These are phyloP conservation scores for Chelonoidis abingdonii DNA, from an alignment of 2,113 vertebrate genomes.

Conservation along the genomic window DNA sequence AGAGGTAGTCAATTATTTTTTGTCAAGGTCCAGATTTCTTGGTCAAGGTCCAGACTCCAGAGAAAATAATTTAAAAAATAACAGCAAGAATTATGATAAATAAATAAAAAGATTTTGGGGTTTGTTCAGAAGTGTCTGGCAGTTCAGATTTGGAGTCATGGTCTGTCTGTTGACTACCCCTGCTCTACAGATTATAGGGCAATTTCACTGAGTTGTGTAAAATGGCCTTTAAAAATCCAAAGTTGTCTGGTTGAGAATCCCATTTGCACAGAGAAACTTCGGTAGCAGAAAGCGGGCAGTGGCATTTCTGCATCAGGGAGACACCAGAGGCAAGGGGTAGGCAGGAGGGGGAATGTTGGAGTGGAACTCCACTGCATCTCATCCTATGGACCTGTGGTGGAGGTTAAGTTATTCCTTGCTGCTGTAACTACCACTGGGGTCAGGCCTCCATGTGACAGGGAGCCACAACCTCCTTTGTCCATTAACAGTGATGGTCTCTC, in stretches of 20 bases:
- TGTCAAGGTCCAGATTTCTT: not conserved
- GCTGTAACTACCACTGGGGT: not conserved
- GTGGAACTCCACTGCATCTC: not conserved
- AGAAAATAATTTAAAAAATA: not conserved
- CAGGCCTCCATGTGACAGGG: not conserved
- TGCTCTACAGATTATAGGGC: not conserved
- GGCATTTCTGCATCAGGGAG: not conserved
- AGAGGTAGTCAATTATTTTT: not conserved
- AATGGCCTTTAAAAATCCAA: not conserved
- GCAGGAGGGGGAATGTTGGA: not conserved
- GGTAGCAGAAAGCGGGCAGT: not conserved
- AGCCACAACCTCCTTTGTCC: not conserved
- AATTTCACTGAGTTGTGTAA: not conserved
- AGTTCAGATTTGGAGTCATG: no score
- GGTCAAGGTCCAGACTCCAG: no score
- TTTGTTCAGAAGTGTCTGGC: not conserved
- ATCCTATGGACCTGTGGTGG: not conserved
- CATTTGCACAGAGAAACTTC: not conserved
- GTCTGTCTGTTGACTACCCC: no score
- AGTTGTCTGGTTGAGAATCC: not conserved
- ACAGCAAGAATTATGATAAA: not conserved
- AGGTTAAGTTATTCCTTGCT: not conserved
- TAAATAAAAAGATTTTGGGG: not conserved
- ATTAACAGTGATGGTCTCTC: not conserved
- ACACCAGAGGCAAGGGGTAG: not conserved